phyloP scores from a whole-genome alignment of 2,888 invertebrate genomes.

The Stictocephala bisonia region DNA sequence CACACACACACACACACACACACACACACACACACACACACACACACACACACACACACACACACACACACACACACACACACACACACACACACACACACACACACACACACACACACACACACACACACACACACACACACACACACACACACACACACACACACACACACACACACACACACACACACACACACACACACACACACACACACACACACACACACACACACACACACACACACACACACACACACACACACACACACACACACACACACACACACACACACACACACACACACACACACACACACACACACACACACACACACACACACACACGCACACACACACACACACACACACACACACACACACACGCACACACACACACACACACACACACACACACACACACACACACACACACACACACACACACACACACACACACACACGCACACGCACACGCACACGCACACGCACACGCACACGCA shows the following conservation, averaged over 20 bases:
- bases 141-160: slow-evolving; percentile 41
- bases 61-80: slow-evolving; percentile 39
- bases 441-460: neutral
- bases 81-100: slow-evolving; percentile 40
- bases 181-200: slow-evolving; percentile 28
- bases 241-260: slow-evolving; percentile 43
- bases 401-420: neutral
- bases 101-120: slow-evolving; percentile 40
- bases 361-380: neutral
- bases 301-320: slow-evolving; percentile 42
- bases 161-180: slow-evolving; percentile 25
- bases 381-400: neutral
- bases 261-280: slow-evolving; percentile 35
- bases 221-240: slow-evolving; percentile 39
- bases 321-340: slow-evolving; percentile 18
- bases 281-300: slow-evolving; percentile 36
- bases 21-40: slow-evolving; percentile 39
- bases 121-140: slow-evolving; percentile 39
- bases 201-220: slow-evolving; percentile 40
- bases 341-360: no score
- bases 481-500: neutral
- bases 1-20: slow-evolving; percentile 40
- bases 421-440: neutral
- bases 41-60: slow-evolving; percentile 41
- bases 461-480: neutral